Percentiles rank a stretch among this genome's conserved stretches.
Conservation (phyloP, 2,888 invertebrate genomes). For the Galerucella pusilla region DNA sequence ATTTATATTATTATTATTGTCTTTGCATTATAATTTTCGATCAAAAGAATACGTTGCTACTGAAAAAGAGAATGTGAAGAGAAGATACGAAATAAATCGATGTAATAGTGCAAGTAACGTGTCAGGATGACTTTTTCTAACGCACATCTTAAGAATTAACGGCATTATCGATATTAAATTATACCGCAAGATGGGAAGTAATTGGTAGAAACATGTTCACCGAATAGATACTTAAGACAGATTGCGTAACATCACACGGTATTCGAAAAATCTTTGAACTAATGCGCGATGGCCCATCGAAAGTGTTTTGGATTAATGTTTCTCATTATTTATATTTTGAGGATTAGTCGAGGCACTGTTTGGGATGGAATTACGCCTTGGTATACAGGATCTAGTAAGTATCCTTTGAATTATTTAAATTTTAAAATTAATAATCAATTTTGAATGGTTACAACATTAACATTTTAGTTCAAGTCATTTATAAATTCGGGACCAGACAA, state of each 20-base stretch:
- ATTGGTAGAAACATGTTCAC: conserved; percentile 22
- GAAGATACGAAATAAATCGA: not conserved
- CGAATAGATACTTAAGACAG: conserved; percentile 19
- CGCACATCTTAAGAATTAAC: conserved; percentile 12
- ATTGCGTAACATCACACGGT: conserved; percentile 15
- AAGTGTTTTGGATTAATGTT: conserved; percentile 28
- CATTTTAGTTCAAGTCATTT: not conserved
- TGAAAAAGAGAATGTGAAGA: not conserved
- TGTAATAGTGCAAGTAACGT: conserved; percentile 9
- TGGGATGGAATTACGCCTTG: conserved; percentile 69
- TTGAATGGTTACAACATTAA: not conserved
- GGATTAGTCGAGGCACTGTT: conserved; percentile 40
- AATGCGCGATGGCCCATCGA: conserved; percentile 23
- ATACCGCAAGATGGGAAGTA: conserved; percentile 24
- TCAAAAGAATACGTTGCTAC: no score
- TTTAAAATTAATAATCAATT: not conserved
- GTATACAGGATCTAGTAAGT: conserved; percentile 70
- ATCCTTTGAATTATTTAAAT: conserved; percentile 1
- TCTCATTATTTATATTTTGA: conserved; percentile 38
- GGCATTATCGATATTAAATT: not conserved
- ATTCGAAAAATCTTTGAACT: conserved; percentile 11
- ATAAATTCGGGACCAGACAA: not conserved
- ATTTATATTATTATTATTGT: no score
- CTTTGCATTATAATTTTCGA: no score
- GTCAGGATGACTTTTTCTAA: conserved; percentile 14